Evolutionary conservation across 2,113 vertebrate genomes (phyloP).

Genomic region (Gavia stellata): DNA sequence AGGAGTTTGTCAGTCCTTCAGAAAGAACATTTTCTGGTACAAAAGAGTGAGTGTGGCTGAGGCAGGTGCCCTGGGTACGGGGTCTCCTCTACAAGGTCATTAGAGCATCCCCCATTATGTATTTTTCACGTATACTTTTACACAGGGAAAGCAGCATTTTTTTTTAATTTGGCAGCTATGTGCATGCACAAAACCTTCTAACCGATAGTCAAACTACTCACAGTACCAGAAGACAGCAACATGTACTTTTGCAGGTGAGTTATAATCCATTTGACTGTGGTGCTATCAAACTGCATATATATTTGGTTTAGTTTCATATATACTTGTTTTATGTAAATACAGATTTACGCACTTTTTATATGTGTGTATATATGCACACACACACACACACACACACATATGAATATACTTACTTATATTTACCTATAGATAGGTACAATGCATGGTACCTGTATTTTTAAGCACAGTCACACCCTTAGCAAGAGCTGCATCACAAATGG

Average conservation of each 20-base stretch:
- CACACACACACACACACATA: background rate
- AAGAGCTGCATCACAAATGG: background rate
- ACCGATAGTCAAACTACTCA: background rate
- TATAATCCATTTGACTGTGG: background rate
- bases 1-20: background rate
- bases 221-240: background rate
- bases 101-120: background rate
- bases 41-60: background rate
- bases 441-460: background rate
- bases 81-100: background rate
- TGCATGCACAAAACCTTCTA: background rate
- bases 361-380: background rate
- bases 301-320: background rate
- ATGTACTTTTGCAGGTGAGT: background rate
- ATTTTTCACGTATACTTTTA: background rate
- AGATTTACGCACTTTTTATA: background rate
- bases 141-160: background rate
- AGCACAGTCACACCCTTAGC: background rate
- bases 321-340: background rate
- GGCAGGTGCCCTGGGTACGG: background rate
- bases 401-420: background rate
- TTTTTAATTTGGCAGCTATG: background rate
- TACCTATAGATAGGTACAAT: background rate
- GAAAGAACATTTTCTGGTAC: background rate
- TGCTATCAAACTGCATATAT: background rate